Evolutionary conservation across 2,888 invertebrate genomes (phyloP).

Genomic region (Lepidocyrtoides sp.): DNA sequence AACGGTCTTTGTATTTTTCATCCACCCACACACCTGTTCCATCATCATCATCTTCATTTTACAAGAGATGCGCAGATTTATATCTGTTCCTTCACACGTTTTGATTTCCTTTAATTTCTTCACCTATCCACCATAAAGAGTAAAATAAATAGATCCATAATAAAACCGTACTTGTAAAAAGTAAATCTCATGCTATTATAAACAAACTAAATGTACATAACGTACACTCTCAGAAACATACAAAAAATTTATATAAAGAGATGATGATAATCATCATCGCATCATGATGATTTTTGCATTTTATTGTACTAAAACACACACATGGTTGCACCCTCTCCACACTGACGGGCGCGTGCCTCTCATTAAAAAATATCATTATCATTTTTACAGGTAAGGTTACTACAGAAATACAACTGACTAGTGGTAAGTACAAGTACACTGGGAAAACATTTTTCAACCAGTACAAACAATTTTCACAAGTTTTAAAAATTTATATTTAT

Average conservation of each 20-base stretch:
- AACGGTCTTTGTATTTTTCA: not conserved
- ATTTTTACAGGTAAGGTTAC: slow-evolving; percentile 11
- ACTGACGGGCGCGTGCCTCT: slow-evolving; percentile 24
- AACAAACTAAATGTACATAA: no score
- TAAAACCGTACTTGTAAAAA: no score
- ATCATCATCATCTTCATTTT: not conserved
- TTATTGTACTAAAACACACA: not conserved
- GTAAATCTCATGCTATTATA: no score
- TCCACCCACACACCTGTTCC: slow-evolving; percentile 24
- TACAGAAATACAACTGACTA: not conserved
- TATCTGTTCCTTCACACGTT: slow-evolving; percentile 39
- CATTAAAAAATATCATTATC: slow-evolving; percentile 13
- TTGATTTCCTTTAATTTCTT: slow-evolving; percentile 35
- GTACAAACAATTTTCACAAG: slow-evolving; percentile 18
- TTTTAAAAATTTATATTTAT: no score
- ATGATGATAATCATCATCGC: not conserved
- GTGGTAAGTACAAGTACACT: no score
- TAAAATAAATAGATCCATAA: not conserved
- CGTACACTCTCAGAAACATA: no score
- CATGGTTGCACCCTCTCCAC: not conserved
- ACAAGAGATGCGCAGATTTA: not conserved
- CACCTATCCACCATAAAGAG: not conserved
- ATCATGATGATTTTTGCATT: not conserved
- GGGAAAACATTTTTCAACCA: no score
- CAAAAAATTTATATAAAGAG: no score